Percentiles rank a stretch among this genome's conserved stretches.
These are phyloP conservation scores for Macrophya annulata DNA, from an alignment of 2,888 invertebrate species.

Conservation along the genomic window DNA sequence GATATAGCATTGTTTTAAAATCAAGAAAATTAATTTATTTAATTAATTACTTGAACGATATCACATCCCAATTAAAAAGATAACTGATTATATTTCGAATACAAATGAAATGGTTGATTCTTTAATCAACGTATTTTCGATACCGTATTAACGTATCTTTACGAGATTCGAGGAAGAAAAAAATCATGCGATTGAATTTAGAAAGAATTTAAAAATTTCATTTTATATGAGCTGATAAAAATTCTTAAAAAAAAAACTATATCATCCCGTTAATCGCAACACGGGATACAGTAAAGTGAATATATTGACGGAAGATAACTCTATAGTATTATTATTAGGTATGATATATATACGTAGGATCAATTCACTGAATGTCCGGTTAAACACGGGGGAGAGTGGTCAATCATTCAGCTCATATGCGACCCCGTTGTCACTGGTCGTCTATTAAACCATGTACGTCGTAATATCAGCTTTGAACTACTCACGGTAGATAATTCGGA, in stretches of 20 bases:
- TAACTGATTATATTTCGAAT: background rate
- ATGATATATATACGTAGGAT: slow-evolving; percentile 65
- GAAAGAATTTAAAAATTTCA: background rate
- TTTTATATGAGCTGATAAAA: background rate
- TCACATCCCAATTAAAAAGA: no score
- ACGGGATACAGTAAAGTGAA: background rate
- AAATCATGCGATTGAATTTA: background rate
- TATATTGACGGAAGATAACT: slow-evolving; percentile 16
- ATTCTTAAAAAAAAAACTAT: background rate
- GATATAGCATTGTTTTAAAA: background rate
- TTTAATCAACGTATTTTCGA: no score
- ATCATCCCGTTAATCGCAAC: background rate
- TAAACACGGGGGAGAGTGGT: slow-evolving; percentile 70
- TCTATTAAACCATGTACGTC: slow-evolving; percentile 23
- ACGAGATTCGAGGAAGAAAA: background rate
- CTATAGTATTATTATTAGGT: slow-evolving; percentile 25
- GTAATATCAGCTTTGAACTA: slow-evolving; percentile 40
- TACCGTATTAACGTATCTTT: background rate
- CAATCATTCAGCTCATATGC: slow-evolving; percentile 49
- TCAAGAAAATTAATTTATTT: no score
- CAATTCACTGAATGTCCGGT: slow-evolving; percentile 79
- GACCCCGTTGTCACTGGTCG: slow-evolving; percentile 48
- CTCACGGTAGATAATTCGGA: slow-evolving; percentile 8
- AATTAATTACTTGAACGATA: background rate
- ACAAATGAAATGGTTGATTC: no score